Base-by-base conservation (phyloP, 1,140 invertebrate genomes). In the Heliconius nattereri region DNA sequence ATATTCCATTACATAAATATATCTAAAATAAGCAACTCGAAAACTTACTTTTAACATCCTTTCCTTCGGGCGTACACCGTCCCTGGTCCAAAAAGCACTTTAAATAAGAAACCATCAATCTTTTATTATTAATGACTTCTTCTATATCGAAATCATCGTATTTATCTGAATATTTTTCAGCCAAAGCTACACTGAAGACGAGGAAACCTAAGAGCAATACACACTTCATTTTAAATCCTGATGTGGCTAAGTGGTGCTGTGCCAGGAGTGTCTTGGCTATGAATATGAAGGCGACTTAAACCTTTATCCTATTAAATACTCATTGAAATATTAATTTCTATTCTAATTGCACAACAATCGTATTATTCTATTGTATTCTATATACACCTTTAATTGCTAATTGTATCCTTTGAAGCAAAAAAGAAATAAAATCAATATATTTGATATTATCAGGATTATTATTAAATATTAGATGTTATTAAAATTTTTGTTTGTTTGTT, bases 151-250 rank as follows among this genome's bases (percentile, higher is more conserved):
- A 66, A 29, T 66, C 60, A 66, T 66, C 60, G 7, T 66, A 66
- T 66, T 16, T 66, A 11, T 66, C 26, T 29, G 60, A 26, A 66
- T 66, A 66, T 66, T 66, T 16, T 16, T 66, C 26, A 66, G 0
- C 96, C 96, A 66, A 66, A 66, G 26, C 60, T 19, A 66, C 23
- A 66, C 60, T 29, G 11, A 66, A 66, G 60, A 66, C 60, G 6
- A 66, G 23, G 60, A 29, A 66, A 29, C 60, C 9, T 66, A 66
- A 29, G 1, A 66, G 9, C 9, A 26, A 16, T 29, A 66, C 23
- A 7, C 60, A 29, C 60, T 66, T 66, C 60, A 66, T 66, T 29
- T 66, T 66, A 8, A 66, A 66, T 11, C 60, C 8, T 66, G 23
- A 66, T 66, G 29, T 66, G 13, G 8, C 3, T 2, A 66, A 66